Evolutionary conservation across 2,797 vertebrate genomes (phyloP).

Genomic region (Takifugu rubripes): DNA sequence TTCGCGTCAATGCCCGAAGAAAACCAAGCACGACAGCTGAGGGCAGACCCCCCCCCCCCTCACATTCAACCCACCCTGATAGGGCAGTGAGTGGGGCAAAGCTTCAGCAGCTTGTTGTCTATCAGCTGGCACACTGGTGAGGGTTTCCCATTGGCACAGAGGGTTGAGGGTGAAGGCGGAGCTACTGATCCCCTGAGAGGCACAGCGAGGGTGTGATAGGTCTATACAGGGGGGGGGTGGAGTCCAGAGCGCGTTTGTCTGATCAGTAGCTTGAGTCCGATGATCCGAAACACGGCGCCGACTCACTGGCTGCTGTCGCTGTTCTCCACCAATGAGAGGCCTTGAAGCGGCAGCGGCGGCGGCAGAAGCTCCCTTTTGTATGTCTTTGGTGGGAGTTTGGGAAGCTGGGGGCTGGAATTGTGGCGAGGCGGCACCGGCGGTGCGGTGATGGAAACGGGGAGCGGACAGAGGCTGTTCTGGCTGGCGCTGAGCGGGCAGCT

Average conservation of each 20-base stretch:
- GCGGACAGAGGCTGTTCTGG: conserved; percentile 80
- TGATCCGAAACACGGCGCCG: conserved; percentile 17
- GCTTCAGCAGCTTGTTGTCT: conserved; percentile 22
- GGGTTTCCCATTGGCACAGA: conserved; percentile 77
- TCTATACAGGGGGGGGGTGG: conserved; percentile 1
- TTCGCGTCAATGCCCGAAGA: conserved; percentile 49
- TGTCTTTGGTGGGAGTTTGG: conserved; percentile 98
- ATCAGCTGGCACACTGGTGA: conserved; percentile 79
- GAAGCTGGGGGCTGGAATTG: conserved; percentile 87
- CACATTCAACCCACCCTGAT: conserved; percentile 6
- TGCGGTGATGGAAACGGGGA: conserved; percentile 68
- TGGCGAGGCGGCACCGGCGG: conserved; percentile 91
- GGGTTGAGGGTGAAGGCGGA: conserved; percentile 77
- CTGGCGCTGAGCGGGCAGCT: conserved; percentile 77
- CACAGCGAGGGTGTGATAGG: conserved; percentile 26
- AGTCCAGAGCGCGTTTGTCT: conserved; percentile 39
- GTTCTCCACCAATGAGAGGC: conserved; percentile 89
- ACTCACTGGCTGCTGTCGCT: conserved; percentile 88
- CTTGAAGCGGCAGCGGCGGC: conserved; percentile 81
- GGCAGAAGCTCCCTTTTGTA: conserved; percentile 92
- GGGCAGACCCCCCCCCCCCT: conserved; percentile 29
- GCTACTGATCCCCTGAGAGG: conserved; percentile 86
- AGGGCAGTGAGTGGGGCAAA: conserved; percentile 4
- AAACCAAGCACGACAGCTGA: conserved; percentile 52
- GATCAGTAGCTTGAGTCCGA: conserved; percentile 64